phyloP scores from a whole-genome alignment of 2,797 vertebrate genomes.

The Tauraco hartlaubi region DNA sequence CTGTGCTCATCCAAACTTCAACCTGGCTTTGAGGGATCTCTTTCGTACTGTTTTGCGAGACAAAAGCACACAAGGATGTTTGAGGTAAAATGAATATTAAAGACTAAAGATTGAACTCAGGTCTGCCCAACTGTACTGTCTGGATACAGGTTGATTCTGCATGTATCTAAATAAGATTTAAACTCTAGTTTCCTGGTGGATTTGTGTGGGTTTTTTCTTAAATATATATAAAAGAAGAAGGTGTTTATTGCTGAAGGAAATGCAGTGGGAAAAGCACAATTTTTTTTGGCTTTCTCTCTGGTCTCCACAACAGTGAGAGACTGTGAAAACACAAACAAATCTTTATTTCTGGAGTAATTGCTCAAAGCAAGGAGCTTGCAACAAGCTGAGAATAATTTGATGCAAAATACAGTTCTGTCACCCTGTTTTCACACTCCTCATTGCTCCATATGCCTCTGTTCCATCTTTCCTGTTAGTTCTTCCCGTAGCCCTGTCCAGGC shows the following conservation, averaged over 20 bases:
- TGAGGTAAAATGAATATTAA: not conserved
- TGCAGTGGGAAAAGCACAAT: not conserved
- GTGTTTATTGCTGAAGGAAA: slow-evolving; percentile 56
- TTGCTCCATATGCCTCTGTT: not conserved
- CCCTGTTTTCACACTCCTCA: not conserved
- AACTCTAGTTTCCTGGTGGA: not conserved
- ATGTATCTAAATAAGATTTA: not conserved
- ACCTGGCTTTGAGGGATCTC: not conserved
- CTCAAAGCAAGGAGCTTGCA: slow-evolving; percentile 35
- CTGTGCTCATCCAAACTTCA: not conserved
- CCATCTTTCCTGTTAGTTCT: not conserved
- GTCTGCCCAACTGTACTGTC: not conserved
- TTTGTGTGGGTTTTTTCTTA: not conserved
- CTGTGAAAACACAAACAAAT: slow-evolving; percentile 63
- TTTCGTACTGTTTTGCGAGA: not conserved
- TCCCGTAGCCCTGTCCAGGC: not conserved
- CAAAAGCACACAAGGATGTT: not conserved
- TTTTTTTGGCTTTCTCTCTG: slow-evolving; percentile 13
- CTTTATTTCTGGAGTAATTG: slow-evolving; percentile 60
- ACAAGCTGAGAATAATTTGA: slow-evolving; percentile 35
- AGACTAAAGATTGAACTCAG: not conserved
- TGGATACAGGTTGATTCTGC: not conserved
- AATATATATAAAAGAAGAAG: not conserved
- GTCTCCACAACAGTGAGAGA: slow-evolving; percentile 43
- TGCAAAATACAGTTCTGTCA: slow-evolving; percentile 18